Conservation (phyloP, 2,113 vertebrate species). For the Argyrosomus japonicus region DNA sequence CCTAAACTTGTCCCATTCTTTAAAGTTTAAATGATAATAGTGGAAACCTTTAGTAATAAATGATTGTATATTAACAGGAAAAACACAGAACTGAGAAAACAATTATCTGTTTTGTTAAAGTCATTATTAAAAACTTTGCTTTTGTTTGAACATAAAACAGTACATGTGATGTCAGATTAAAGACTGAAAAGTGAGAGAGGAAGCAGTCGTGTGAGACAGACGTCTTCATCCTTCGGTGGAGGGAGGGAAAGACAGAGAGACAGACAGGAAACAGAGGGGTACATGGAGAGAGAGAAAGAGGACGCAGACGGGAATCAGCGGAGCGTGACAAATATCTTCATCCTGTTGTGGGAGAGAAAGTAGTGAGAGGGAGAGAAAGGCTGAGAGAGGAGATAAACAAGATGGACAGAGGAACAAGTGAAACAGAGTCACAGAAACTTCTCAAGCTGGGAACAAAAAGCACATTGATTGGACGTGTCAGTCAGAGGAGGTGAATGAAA, state of each 20-base stretch:
- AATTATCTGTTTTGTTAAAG: too few relatives aligned
- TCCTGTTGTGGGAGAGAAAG: conserved; percentile 38
- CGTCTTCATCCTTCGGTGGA: conserved; percentile 37
- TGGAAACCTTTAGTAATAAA: too few relatives aligned
- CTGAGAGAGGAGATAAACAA: conserved; percentile 35
- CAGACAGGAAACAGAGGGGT: conserved; percentile 41
- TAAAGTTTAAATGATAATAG: too few relatives aligned
- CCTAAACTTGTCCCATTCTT: too few relatives aligned
- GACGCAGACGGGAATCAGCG: conserved; percentile 27
- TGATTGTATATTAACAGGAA: too few relatives aligned
- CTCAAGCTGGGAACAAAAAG: conserved; percentile 67
- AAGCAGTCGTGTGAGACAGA: conserved; percentile 15
- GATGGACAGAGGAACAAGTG: conserved; percentile 29
- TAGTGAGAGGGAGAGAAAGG: conserved; percentile 10
- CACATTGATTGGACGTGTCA: conserved; percentile 69
- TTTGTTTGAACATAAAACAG: background rate
- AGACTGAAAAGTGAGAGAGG: background rate
- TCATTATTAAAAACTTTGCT: background rate
- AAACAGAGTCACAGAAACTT: conserved; percentile 45
- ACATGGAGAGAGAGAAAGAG: conserved; percentile 10
- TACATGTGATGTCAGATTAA: background rate
- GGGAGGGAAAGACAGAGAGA: conserved; percentile 11
- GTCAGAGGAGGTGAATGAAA: conserved; percentile 55
- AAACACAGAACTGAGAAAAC: too few relatives aligned
- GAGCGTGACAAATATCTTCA: conserved; percentile 57